phyloP scores from a whole-genome alignment of 2,797 vertebrate genomes.

The Morelia viridis region DNA sequence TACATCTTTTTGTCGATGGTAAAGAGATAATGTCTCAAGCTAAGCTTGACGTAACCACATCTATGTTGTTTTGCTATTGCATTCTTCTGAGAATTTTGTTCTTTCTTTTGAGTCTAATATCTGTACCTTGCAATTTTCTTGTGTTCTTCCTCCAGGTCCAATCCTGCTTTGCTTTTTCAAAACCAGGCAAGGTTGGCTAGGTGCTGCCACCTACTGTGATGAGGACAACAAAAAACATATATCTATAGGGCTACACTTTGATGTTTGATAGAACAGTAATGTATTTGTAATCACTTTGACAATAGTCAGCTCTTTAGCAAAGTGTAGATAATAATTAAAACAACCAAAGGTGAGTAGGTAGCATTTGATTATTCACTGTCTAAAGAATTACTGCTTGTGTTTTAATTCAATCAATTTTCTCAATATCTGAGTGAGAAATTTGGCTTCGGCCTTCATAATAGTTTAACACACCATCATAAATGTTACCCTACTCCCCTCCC shows the following conservation, averaged over 20 bases:
- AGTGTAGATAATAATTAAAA: background rate
- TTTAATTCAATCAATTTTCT: background rate
- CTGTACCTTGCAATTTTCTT: background rate
- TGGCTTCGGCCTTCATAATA: background rate
- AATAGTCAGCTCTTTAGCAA: background rate
- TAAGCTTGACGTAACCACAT: background rate
- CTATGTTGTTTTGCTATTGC: background rate
- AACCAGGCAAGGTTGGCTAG: background rate
- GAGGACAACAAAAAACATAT: background rate
- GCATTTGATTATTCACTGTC: background rate
- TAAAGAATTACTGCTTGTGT: background rate
- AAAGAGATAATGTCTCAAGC: background rate
- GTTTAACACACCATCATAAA: background rate
- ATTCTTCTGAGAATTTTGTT: background rate
- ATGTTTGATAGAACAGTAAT: background rate
- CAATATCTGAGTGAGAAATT: background rate
- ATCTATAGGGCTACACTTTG: background rate
- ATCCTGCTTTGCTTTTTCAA: background rate
- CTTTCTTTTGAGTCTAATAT: background rate
- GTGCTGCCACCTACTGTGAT: background rate
- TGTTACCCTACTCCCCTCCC: background rate
- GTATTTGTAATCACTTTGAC: background rate
- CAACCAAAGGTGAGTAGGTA: background rate
- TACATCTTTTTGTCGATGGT: background rate
- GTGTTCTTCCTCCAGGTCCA: background rate